phyloP scores from a whole-genome alignment of 2,888 invertebrate species.

The Xylota segnis region DNA sequence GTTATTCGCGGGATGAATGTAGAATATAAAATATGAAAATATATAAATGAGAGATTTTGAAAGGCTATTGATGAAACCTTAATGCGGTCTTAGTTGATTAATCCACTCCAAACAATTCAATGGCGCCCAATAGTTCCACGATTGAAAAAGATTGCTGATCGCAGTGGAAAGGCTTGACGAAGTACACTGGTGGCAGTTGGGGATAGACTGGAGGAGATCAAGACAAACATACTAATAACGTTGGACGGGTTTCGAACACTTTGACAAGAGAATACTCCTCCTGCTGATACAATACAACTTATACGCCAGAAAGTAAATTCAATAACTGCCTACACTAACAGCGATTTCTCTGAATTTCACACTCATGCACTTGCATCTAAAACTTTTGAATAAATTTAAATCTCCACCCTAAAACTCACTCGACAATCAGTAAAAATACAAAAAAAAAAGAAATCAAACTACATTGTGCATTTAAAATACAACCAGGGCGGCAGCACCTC shows the following conservation, averaged over 20 bases:
- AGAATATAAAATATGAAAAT: too few species aligned
- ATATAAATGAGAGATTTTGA: too few species aligned
- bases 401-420: background rate
- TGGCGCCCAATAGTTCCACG: too few species aligned
- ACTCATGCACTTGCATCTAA: background rate
- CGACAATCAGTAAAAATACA: background rate
- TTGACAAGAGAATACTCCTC: background rate
- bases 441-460: constrained; percentile 17
- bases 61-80: too few species aligned
- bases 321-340: background rate
- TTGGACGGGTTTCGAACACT: background rate
- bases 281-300: background rate
- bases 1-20: too few species aligned
- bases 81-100: too few species aligned
- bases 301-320: background rate
- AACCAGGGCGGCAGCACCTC: constrained; percentile 22
- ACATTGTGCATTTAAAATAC: constrained; percentile 39
- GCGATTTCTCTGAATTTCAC: constrained; percentile 17
- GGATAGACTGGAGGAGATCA: too few species aligned
- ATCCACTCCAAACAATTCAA: too few species aligned
- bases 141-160: too few species aligned
- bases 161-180: too few species aligned
- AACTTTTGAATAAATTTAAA: background rate
- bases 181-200: too few species aligned
- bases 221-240: too few species aligned